Percentiles rank a stretch among this genome's conserved stretches.
Conservation (phyloP, 2,113 vertebrate genomes). For the Alectura lathami region DNA sequence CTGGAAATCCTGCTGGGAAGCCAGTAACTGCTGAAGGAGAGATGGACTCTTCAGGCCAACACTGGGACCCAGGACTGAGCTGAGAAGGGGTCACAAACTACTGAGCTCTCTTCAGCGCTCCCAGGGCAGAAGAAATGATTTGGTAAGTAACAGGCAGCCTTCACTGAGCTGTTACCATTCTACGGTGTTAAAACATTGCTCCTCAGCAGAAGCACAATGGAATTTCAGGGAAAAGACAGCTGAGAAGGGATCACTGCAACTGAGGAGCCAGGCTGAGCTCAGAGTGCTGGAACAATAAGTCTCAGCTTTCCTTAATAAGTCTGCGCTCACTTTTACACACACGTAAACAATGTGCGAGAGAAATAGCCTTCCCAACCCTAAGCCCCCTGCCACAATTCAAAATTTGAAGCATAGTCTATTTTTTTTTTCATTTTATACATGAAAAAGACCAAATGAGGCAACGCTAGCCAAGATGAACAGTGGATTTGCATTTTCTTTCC, state of each 20-base stretch:
- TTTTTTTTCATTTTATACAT: neutral
- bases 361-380: neutral
- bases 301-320: neutral
- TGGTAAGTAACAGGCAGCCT: neutral
- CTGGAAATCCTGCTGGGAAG: neutral
- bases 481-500: neutral
- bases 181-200: neutral
- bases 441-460: neutral
- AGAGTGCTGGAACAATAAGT: neutral
- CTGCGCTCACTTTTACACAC: neutral
- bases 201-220: neutral
- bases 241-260: neutral
- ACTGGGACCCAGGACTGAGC: neutral
- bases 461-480: neutral
- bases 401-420: neutral
- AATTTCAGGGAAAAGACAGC: neutral
- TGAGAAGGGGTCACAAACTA: neutral
- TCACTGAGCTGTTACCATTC: neutral
- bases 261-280: neutral
- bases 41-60: neutral
- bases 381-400: neutral
- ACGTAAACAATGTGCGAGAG: neutral
- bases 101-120: neutral
- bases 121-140: neutral
- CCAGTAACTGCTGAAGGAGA: neutral